Percentiles rank a stretch among this genome's conserved stretches.
These are phyloP conservation scores for Acanthosoma haemorrhoidale DNA, from an alignment of 2,888 invertebrate genomes.

Conservation along the genomic window DNA sequence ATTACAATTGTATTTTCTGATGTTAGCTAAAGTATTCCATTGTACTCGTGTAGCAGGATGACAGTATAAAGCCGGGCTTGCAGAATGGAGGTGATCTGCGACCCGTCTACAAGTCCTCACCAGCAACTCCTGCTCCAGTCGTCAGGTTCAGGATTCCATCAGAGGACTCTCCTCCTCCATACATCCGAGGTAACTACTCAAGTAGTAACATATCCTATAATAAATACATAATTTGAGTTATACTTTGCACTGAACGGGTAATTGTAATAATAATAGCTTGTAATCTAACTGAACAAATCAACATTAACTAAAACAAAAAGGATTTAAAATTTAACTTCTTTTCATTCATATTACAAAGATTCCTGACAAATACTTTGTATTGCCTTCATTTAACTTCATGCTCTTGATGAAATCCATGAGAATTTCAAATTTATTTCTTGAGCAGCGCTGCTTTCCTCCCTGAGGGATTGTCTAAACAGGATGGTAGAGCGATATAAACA, in stretches of 20 bases:
- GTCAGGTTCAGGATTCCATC: slow-evolving; percentile 38
- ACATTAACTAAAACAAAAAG: not conserved
- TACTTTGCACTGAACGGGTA: not conserved
- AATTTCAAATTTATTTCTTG: too few species aligned
- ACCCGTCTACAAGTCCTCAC: slow-evolving; percentile 45
- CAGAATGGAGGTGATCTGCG: slow-evolving; percentile 47
- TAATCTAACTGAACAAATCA: too few species aligned
- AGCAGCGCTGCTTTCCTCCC: too few species aligned
- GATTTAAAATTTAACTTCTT: not conserved
- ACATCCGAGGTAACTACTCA: slow-evolving; percentile 53
- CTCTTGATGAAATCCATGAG: too few species aligned
- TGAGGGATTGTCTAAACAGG: too few species aligned
- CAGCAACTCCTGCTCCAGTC: slow-evolving; percentile 35
- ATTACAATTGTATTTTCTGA: too few species aligned
- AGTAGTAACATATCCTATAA: not conserved
- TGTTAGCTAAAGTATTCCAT: not conserved
- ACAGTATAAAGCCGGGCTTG: slow-evolving; percentile 31
- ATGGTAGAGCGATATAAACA: too few species aligned
- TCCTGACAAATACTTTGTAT: too few species aligned
- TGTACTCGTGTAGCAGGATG: slow-evolving; percentile 36
- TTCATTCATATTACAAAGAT: too few species aligned
- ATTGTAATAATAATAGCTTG: too few species aligned
- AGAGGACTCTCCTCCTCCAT: slow-evolving; percentile 34
- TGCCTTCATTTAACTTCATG: too few species aligned
- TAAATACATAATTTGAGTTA: not conserved